A percentile compares a stretch with the other conserved stretches of the same genome.
Conservation (phyloP, 2,797 vertebrate species). For the Neosilurus hyrtlii region DNA sequence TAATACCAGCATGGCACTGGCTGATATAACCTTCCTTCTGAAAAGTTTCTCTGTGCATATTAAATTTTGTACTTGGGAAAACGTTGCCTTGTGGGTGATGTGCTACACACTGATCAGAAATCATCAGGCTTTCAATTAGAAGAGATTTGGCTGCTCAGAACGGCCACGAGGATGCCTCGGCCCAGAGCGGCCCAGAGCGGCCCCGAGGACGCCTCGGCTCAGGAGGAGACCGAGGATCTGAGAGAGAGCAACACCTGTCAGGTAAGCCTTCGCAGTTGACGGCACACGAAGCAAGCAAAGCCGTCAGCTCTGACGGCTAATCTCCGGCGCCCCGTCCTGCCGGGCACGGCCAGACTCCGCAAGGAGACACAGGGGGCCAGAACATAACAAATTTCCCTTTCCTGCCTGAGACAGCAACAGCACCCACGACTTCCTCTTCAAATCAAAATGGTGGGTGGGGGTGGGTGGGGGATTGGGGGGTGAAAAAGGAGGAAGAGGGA, state of each 20-base stretch:
- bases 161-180: conserved; percentile 43
- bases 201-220: conserved; percentile 45
- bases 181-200: conserved; percentile 47
- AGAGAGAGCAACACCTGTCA: conserved; percentile 78
- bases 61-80: conserved; percentile 42
- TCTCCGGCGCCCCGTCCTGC: conserved; percentile 68
- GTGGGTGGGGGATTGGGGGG: conserved; percentile 13
- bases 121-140: conserved; percentile 61
- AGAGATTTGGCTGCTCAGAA: conserved; percentile 52
- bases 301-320: conserved; percentile 72
- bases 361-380: conserved; percentile 57
- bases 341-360: conserved; percentile 59
- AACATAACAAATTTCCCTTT: conserved; percentile 53
- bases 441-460: conserved; percentile 16
- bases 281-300: conserved; percentile 66
- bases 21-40: neutral
- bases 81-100: conserved; percentile 48
- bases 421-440: conserved; percentile 56
- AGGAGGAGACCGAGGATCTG: conserved; percentile 62
- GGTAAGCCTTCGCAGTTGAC: conserved; percentile 72
- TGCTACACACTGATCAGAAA: conserved; percentile 65
- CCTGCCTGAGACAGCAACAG: conserved; percentile 37
- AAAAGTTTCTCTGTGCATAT: conserved; percentile 37
- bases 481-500: conserved; percentile 23
- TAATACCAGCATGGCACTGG: neutral